A percentile compares a stretch with the other conserved stretches of the same genome.
Conservation (phyloP, 2,113 vertebrate species). For the Morphnarchus princeps region DNA sequence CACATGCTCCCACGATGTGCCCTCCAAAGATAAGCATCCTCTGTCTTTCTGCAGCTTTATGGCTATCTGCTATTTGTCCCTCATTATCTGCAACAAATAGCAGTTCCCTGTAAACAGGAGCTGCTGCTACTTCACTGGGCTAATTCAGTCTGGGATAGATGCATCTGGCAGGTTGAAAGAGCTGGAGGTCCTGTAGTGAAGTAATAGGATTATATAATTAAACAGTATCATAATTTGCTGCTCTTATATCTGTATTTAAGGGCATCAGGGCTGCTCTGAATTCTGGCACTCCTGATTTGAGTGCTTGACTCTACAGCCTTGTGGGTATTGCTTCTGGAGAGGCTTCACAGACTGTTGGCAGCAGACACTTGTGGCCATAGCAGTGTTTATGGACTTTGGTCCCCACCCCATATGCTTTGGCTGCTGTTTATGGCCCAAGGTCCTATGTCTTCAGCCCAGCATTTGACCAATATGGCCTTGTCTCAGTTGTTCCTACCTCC, state of each 20-base stretch:
- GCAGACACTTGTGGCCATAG: background rate
- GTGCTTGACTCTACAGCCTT: background rate
- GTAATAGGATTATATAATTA: background rate
- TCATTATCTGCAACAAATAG: background rate
- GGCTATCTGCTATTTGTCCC: background rate
- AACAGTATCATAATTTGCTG: background rate
- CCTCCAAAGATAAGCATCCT: background rate
- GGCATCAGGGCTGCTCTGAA: background rate
- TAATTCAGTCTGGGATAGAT: background rate
- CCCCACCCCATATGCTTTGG: background rate
- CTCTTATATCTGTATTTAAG: background rate
- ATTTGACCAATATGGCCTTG: background rate
- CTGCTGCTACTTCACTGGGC: background rate
- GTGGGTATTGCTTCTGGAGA: background rate
- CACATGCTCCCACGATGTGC: background rate
- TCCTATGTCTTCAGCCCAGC: background rate
- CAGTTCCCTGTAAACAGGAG: background rate
- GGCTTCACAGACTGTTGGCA: background rate
- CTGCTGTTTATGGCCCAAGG: background rate
- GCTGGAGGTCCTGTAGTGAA: background rate
- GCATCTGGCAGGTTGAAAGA: background rate
- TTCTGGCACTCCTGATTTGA: background rate
- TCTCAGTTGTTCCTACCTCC: background rate
- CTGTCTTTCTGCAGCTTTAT: background rate
- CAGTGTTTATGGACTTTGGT: background rate